phyloP scores from a whole-genome alignment of 1,140 invertebrate species.

The Bombus breviceps region DNA sequence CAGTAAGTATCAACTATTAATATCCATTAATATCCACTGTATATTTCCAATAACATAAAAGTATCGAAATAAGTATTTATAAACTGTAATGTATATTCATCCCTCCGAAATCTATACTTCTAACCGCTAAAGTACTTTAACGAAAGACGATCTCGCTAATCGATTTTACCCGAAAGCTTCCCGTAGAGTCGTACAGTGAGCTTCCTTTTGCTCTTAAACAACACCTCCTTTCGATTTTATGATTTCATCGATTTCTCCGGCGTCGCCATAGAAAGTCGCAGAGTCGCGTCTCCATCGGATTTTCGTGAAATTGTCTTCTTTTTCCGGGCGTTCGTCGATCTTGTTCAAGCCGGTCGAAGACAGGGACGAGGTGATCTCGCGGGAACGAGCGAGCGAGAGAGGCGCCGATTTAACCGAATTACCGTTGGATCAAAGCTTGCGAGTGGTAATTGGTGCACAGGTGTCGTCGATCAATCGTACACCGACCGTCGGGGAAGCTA shows the following conservation, averaged over 20 bases:
- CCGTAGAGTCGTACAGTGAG: not conserved
- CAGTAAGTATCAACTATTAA: no score
- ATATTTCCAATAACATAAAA: not conserved
- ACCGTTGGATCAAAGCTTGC: constrained; percentile 73
- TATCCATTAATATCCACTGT: not conserved
- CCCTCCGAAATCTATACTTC: not conserved
- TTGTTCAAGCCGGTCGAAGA: constrained; percentile 7
- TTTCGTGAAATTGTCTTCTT: constrained; percentile 11
- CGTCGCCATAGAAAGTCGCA: no score
- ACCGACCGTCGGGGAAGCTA: constrained; percentile 67
- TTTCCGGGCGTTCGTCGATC: not conserved
- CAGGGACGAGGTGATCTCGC: not conserved
- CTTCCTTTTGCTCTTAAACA: not conserved
- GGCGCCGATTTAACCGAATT: constrained; percentile 73
- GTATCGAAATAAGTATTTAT: no score
- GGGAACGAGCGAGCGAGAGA: constrained; percentile 14
- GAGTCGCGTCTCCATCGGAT: not conserved
- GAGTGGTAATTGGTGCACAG: constrained; percentile 72
- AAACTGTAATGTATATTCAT: not conserved
- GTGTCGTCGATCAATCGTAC: constrained; percentile 75
- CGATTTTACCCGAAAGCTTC: not conserved
- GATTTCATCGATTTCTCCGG: not conserved
- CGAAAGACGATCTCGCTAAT: not conserved
- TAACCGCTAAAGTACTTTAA: not conserved
- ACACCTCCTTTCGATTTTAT: not conserved